A percentile compares a stretch with the other conserved stretches of the same genome.
These are phyloP conservation scores for Zonitis immaculata DNA, from an alignment of 2,888 invertebrate genomes.

Conservation along the genomic window DNA sequence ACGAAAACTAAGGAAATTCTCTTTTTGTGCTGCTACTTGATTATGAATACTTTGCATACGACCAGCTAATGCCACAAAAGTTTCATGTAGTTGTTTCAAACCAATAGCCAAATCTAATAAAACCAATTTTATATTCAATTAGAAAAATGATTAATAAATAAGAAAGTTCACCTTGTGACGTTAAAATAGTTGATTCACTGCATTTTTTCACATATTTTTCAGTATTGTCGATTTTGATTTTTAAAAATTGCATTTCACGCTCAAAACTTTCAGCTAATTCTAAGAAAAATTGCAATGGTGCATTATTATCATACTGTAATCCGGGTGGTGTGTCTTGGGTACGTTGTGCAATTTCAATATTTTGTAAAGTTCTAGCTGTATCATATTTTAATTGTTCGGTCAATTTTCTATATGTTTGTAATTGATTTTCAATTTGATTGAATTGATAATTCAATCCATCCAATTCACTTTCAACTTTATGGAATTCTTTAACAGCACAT, in stretches of 20 bases:
- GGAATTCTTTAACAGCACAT: conserved; percentile 58
- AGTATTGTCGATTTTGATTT: conserved; percentile 67
- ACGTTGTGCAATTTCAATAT: conserved; percentile 72
- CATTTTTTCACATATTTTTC: conserved; percentile 67
- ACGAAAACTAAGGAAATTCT: conserved; percentile 75
- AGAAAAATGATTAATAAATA: too few species aligned
- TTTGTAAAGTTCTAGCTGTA: conserved; percentile 66
- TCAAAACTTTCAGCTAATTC: conserved; percentile 67
- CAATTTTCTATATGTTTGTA: conserved; percentile 57
- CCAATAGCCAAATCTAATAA: conserved; percentile 68
- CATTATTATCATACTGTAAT: conserved; percentile 69
- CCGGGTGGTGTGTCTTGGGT: conserved; percentile 73
- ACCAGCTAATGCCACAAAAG: conserved; percentile 82
- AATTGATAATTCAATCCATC: conserved; percentile 56
- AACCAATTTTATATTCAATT: too few species aligned
- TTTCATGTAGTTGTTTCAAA: conserved; percentile 78
- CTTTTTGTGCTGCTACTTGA: conserved; percentile 75
- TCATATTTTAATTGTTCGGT: conserved; percentile 66
- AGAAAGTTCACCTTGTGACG: conserved; percentile 53
- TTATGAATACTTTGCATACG: conserved; percentile 76
- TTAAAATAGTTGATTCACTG: conserved; percentile 59
- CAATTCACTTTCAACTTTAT: conserved; percentile 61
- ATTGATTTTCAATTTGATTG: conserved; percentile 58
- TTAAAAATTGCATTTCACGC: conserved; percentile 61
- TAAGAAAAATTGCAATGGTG: conserved; percentile 67